These are phyloP conservation scores for Macropis europaea DNA, from an alignment of 2,888 invertebrate species.

Conservation along the genomic window DNA sequence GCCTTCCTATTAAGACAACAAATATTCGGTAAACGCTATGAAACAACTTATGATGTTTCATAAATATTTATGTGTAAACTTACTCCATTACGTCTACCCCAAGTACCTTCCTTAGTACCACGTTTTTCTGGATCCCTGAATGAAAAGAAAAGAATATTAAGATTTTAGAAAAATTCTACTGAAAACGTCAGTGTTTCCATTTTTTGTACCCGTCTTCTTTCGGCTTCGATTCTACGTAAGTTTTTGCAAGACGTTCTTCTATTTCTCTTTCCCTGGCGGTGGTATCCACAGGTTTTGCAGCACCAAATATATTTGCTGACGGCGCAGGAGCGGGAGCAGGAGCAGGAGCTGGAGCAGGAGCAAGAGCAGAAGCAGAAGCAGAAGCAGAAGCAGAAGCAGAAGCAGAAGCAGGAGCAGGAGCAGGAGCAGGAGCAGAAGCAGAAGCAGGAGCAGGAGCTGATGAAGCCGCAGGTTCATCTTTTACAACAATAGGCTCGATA, in stretches of 20 bases:
- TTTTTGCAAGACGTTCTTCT: constrained; percentile 90
- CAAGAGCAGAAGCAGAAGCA: constrained; percentile 10
- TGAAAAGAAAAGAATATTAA: constrained; percentile 11
- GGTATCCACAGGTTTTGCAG: constrained; percentile 96
- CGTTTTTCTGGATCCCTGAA: constrained; percentile 66
- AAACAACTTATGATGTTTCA: not conserved
- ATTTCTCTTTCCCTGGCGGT: constrained; percentile 94
- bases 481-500: constrained; percentile 79
- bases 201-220: constrained; percentile 71
- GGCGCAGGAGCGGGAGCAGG: constrained; percentile 80
- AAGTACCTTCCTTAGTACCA: constrained; percentile 63
- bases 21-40: not conserved
- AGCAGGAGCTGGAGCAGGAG: constrained; percentile 68
- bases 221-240: constrained; percentile 68
- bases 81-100: constrained; percentile 76
- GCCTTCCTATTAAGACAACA: constrained; percentile 65
- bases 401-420: constrained; percentile 70
- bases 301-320: constrained; percentile 93
- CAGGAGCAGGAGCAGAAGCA: constrained; percentile 51
- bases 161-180: not conserved
- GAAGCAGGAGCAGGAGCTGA: constrained; percentile 74
- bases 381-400: constrained; percentile 81
- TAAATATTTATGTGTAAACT: constrained; percentile 25
- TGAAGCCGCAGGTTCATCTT: constrained; percentile 40
- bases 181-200: not conserved